These are phyloP conservation scores for Odontomachus brunneus DNA, from an alignment of 1,140 invertebrate species.

Conservation along the genomic window DNA sequence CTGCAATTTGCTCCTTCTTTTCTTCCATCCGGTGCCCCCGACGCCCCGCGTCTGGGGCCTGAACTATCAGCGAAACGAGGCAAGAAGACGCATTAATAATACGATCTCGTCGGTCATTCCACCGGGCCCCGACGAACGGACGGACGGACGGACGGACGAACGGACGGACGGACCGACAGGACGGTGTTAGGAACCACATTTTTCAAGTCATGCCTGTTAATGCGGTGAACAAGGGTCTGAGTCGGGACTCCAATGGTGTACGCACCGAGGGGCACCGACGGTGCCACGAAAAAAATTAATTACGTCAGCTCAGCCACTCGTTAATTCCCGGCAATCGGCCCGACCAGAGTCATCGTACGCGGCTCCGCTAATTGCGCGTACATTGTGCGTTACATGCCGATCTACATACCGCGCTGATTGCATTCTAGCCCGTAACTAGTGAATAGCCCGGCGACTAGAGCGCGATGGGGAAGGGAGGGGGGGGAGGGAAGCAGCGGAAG, in stretches of 20 bases:
- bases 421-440: not conserved
- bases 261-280: constrained; percentile 67
- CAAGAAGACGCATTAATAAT: constrained; percentile 80
- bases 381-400: not conserved
- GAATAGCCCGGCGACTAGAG: not conserved
- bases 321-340: constrained; percentile 60
- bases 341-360: constrained; percentile 20
- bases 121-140: constrained; percentile 68
- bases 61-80: constrained; percentile 76
- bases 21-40: constrained; percentile 21
- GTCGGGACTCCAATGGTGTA: constrained; percentile 71
- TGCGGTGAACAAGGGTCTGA: constrained; percentile 79
- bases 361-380: constrained; percentile 2
- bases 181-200: constrained; percentile 82
- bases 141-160: constrained; percentile 70
- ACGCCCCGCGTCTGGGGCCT: constrained; percentile 28
- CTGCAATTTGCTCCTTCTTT: constrained; percentile 64
- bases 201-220: constrained; percentile 84
- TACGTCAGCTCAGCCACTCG: constrained; percentile 34
- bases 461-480: too few species aligned
- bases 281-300: constrained; percentile 67
- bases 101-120: constrained; percentile 76
- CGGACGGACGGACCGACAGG: constrained; percentile 75
- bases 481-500: too few species aligned
- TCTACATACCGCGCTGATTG: not conserved